These are phyloP conservation scores for Mellivora capensis DNA, from an alignment of 2,113 vertebrate species.

Conservation along the genomic window DNA sequence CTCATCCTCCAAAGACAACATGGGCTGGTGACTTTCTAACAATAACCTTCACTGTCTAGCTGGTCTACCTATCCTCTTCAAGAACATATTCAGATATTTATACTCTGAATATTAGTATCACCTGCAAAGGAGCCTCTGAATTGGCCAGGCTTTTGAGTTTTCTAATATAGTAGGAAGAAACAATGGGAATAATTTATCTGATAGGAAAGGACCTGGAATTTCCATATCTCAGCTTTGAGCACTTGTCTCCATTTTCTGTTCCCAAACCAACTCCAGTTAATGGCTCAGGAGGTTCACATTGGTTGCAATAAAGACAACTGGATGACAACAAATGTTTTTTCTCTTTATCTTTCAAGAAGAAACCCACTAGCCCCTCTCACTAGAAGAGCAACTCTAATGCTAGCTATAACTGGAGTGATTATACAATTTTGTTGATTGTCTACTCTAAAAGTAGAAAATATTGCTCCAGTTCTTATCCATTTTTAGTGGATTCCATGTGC, in stretches of 20 bases:
- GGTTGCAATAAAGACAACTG: background rate
- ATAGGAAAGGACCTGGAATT: background rate
- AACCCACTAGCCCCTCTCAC: rapidly evolving
- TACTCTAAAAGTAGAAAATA: background rate
- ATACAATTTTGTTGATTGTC: background rate
- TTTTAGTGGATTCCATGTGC: background rate
- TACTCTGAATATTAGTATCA: background rate
- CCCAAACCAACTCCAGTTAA: background rate
- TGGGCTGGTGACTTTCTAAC: background rate
- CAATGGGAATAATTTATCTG: background rate
- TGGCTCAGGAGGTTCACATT: background rate
- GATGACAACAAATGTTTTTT: background rate
- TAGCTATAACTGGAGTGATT: background rate
- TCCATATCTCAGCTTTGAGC: background rate
- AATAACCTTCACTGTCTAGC: background rate
- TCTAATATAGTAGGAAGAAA: background rate
- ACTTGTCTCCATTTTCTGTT: background rate
- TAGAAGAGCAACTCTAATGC: background rate
- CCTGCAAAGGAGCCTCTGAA: rapidly evolving
- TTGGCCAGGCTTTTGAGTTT: background rate
- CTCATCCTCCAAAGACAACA: background rate
- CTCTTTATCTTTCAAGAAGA: background rate
- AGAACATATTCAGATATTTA: background rate
- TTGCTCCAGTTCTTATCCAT: background rate
- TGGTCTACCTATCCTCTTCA: background rate